These are phyloP conservation scores for Acleris holmiana DNA, from an alignment of 2,888 invertebrate genomes.

Conservation along the genomic window DNA sequence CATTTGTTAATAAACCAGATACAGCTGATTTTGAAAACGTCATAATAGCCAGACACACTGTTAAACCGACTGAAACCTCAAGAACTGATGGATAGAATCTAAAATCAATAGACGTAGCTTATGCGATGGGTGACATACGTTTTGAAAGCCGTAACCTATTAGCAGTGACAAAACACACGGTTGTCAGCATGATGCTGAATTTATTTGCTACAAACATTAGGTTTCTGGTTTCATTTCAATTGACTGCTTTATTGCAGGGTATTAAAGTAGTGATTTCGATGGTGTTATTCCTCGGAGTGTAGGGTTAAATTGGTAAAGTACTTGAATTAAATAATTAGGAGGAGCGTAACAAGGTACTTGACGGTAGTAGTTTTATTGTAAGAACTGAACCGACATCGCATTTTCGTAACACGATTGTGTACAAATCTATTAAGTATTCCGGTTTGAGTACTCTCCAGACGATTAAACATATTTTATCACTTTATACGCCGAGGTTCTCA, in stretches of 20 bases:
- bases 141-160: slow-evolving; percentile 73
- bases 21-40: slow-evolving; percentile 28
- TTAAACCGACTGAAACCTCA: slow-evolving; percentile 2
- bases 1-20: slow-evolving; percentile 1
- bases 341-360: slow-evolving; percentile 63
- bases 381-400: slow-evolving; percentile 29
- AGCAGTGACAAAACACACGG: slow-evolving; percentile 75
- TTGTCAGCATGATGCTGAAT: slow-evolving; percentile 74
- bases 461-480: slow-evolving; percentile 12
- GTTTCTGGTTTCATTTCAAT: slow-evolving; percentile 24
- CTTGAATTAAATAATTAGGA: slow-evolving; percentile 66
- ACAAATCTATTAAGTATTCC: slow-evolving; percentile 2
- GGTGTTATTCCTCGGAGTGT: slow-evolving; percentile 35
- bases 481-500: not conserved
- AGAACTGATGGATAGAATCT: not conserved
- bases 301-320: slow-evolving; percentile 28
- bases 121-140: slow-evolving; percentile 57
- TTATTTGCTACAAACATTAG: slow-evolving; percentile 53
- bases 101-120: slow-evolving; percentile 27
- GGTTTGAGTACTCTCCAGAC: slow-evolving; percentile 19
- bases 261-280: slow-evolving; percentile 39
- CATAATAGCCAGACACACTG: slow-evolving; percentile 5
- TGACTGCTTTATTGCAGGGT: slow-evolving; percentile 29
- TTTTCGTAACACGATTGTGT: slow-evolving; percentile 26
- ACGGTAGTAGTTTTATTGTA: slow-evolving; percentile 42